Evolutionary conservation across 2,797 vertebrate species (phyloP).

Genomic region (Gambelia wislizenii): DNA sequence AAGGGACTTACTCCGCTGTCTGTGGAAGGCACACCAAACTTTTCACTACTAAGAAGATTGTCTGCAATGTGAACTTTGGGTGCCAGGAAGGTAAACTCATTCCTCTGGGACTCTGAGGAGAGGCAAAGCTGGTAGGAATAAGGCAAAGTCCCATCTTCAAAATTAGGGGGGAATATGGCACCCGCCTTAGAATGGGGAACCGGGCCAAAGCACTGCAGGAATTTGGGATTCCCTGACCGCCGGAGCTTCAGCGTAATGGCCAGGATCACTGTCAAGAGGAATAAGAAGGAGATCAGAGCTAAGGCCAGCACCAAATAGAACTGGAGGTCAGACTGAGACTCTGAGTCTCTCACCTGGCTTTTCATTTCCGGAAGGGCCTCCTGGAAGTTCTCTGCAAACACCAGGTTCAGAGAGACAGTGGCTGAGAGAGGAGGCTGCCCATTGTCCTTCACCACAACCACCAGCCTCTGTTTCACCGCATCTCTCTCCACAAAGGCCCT

Average conservation of each 20-base stretch:
- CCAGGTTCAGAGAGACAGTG: constrained; percentile 56
- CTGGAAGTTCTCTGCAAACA: constrained; percentile 64
- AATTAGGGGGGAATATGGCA: constrained; percentile 49
- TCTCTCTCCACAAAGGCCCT: constrained; percentile 65
- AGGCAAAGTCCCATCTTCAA: constrained; percentile 67
- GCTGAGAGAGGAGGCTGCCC: constrained; percentile 63
- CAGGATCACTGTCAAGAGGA: constrained; percentile 63
- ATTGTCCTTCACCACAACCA: constrained; percentile 69
- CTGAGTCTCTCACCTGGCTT: rapidly evolving
- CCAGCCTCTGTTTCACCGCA: constrained; percentile 67
- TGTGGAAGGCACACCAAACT: neutral
- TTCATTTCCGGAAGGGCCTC: constrained; percentile 57
- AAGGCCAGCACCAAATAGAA: constrained; percentile 66
- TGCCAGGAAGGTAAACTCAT: constrained; percentile 22
- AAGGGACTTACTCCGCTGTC: neutral
- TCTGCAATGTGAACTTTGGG: constrained; percentile 3
- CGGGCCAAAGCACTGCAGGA: constrained; percentile 17
- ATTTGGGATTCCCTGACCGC: neutral
- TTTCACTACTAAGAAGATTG: neutral
- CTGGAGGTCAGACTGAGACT: constrained; percentile 60
- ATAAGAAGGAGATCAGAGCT: constrained; percentile 65
- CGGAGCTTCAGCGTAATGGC: neutral
- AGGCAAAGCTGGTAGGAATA: constrained; percentile 70
- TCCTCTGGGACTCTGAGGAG: constrained; percentile 37
- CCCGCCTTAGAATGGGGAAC: constrained; percentile 48